phyloP scores from a whole-genome alignment of 2,888 invertebrate genomes.

The Seira ritae region DNA sequence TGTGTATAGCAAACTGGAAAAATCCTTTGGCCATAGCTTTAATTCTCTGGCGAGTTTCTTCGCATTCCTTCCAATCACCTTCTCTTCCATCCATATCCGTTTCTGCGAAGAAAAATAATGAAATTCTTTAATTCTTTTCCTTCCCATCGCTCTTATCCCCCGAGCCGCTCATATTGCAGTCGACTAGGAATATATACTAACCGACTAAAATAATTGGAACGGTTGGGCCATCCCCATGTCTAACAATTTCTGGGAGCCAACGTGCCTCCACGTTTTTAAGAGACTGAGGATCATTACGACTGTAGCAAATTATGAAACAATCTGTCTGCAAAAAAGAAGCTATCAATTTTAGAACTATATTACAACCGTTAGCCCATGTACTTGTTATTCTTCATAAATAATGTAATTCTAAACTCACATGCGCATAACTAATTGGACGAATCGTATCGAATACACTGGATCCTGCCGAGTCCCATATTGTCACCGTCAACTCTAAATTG shows the following conservation, averaged over 20 bases:
- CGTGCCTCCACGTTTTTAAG: conserved; percentile 88
- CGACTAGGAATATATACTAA: conserved; percentile 75
- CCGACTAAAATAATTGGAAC: conserved; percentile 90
- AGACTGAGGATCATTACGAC: conserved; percentile 85
- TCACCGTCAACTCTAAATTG: too few relatives aligned
- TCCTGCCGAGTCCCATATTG: conserved; percentile 56
- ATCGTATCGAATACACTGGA: conserved; percentile 36
- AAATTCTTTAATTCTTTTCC: too few relatives aligned
- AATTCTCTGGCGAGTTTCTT: too few relatives aligned
- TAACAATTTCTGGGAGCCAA: conserved; percentile 91
- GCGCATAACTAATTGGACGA: conserved; percentile 58
- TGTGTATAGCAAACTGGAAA: conserved; percentile 91
- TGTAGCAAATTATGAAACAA: conserved; percentile 90
- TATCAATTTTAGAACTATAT: too few relatives aligned
- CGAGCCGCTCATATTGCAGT: too few relatives aligned
- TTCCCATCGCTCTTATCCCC: too few relatives aligned
- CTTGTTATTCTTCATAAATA: too few relatives aligned
- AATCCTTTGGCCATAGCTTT: conserved; percentile 85
- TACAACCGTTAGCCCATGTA: too few relatives aligned
- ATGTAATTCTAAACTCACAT: conserved; percentile 36
- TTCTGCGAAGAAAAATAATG: too few relatives aligned
- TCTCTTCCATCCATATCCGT: too few relatives aligned
- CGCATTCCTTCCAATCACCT: too few relatives aligned
- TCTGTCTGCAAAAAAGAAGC: conserved; percentile 85
- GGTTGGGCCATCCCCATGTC: conserved; percentile 82